Evolutionary conservation across 2,888 invertebrate genomes (phyloP).

Genomic region (Cephus pulcher): DNA sequence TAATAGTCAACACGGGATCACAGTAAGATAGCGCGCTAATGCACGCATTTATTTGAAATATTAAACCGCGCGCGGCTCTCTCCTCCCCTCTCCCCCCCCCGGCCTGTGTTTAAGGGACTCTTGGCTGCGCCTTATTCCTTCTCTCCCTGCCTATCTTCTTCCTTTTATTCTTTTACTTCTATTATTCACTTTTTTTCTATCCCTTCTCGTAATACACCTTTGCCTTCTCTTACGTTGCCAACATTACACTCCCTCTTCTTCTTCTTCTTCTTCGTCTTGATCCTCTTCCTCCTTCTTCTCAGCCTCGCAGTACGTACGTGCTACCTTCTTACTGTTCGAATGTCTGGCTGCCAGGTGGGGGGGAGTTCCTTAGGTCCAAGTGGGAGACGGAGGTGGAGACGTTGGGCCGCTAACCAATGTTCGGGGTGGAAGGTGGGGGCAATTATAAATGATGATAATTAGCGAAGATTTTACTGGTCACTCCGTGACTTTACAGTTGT

Average conservation of each 20-base stretch:
- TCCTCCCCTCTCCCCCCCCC: conserved; percentile 16
- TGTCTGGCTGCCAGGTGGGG: not conserved
- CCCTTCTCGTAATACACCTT: too few species aligned
- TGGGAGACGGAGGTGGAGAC: not conserved
- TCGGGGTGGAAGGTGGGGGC: conserved; percentile 30
- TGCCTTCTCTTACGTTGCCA: too few species aligned
- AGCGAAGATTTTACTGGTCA: conserved; percentile 59
- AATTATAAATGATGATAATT: conserved; percentile 63
- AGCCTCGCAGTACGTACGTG: conserved; percentile 15
- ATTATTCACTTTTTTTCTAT: too few species aligned
- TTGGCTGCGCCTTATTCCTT: too few species aligned
- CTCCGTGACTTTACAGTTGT: conserved; percentile 53
- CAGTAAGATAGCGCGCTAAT: conserved; percentile 62
- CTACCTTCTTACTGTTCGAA: conserved; percentile 23
- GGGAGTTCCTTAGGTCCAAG: not conserved
- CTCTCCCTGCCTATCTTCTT: not conserved
- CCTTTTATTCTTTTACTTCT: conserved; percentile 30
- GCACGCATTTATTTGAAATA: conserved; percentile 65
- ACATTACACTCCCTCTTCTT: too few species aligned
- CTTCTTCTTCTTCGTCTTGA: conserved; percentile 21
- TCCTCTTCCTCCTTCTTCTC: conserved; percentile 23
- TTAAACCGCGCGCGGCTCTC: conserved; percentile 49
- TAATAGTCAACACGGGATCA: conserved; percentile 63
- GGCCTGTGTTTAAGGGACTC: too few species aligned
- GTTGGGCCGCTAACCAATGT: too few species aligned